These are phyloP conservation scores for Nixonia krombeini DNA, from an alignment of 1,140 invertebrate genomes.

Conservation along the genomic window DNA sequence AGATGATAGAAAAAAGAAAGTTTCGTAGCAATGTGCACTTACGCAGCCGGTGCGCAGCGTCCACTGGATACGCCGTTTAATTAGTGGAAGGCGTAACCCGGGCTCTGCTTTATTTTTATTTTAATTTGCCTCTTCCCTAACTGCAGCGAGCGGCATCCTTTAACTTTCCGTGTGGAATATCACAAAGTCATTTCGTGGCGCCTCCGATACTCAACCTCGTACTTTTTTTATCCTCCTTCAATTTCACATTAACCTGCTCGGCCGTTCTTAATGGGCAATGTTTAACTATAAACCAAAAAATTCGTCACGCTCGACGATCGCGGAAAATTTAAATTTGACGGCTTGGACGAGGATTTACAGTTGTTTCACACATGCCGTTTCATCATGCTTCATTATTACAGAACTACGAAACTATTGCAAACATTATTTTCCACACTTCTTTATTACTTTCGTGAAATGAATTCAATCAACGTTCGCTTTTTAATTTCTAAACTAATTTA, in stretches of 20 bases:
- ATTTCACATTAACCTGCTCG: constrained; percentile 18
- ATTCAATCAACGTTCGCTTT: too few relatives aligned
- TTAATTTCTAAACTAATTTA: not conserved
- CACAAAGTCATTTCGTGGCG: constrained; percentile 59
- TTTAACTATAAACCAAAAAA: constrained; percentile 31
- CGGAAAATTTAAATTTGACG: constrained; percentile 56
- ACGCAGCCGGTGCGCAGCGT: too few relatives aligned
- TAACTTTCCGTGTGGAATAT: constrained; percentile 35
- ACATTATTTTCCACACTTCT: constrained; percentile 19
- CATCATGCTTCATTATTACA: constrained; percentile 37
- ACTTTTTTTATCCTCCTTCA: constrained; percentile 16
- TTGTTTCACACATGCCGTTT: constrained; percentile 45
- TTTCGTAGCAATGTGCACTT: too few relatives aligned
- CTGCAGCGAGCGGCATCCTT: constrained; percentile 40
- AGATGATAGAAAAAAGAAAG: not conserved
- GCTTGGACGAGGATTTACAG: constrained; percentile 23
- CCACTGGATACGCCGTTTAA: constrained; percentile 14
- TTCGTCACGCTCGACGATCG: constrained; percentile 37
- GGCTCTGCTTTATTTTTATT: constrained; percentile 22
- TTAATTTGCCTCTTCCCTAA: constrained; percentile 26
- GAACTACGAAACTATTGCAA: not conserved
- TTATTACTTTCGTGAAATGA: constrained; percentile 9
- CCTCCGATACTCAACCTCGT: constrained; percentile 48
- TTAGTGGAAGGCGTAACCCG: constrained; percentile 22
- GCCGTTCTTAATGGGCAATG: constrained; percentile 24